Evolutionary conservation across 1,140 invertebrate species (phyloP).

Genomic region (Rhizoglyphus robini): DNA sequence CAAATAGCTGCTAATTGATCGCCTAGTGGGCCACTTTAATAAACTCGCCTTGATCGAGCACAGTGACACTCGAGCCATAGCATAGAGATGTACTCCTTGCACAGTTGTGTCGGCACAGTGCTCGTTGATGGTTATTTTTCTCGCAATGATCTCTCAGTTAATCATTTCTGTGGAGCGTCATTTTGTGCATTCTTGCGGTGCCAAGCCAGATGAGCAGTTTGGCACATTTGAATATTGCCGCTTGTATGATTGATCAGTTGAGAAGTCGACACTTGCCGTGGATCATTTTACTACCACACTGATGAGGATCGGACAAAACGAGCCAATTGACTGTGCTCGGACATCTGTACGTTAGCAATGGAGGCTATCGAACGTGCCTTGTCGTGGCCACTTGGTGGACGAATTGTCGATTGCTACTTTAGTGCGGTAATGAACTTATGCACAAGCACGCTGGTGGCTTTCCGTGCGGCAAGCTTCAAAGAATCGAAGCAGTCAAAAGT

Average conservation of each 20-base stretch:
- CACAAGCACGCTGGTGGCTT: conserved; percentile 8
- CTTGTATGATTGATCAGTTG: background rate
- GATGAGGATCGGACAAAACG: background rate
- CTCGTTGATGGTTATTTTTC: no score
- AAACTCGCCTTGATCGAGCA: background rate
- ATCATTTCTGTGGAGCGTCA: background rate
- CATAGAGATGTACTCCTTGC: no score
- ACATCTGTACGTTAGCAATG: background rate
- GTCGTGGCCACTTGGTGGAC: background rate
- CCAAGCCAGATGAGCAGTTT: no score
- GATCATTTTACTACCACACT: background rate
- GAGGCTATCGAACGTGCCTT: background rate
- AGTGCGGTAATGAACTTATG: conserved; percentile 14
- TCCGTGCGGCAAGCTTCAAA: conserved; percentile 8
- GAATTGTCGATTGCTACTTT: conserved; percentile 7
- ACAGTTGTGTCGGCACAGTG: no score
- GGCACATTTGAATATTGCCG: background rate
- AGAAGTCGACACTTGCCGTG: background rate
- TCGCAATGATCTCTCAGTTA: no score
- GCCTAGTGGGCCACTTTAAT: background rate
- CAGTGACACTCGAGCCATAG: no score
- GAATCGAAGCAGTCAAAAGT: background rate
- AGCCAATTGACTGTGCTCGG: background rate
- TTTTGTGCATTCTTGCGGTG: no score
- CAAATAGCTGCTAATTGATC: conserved; percentile 5